Evolutionary conservation across 2,797 vertebrate genomes (phyloP).

Genomic region (Cossypha dichroa): DNA sequence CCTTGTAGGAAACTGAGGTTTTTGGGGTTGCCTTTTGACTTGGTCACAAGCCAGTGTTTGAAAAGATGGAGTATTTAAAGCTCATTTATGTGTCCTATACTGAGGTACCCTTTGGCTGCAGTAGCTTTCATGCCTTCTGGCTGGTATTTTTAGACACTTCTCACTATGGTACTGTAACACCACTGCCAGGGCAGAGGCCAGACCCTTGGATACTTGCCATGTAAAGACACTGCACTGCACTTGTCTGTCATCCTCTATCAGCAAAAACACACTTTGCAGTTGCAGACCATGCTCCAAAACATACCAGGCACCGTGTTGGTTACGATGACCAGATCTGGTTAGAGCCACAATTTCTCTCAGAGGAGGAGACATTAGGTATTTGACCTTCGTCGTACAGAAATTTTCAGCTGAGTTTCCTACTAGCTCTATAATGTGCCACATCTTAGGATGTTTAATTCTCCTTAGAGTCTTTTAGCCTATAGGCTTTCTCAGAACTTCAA

Average conservation of each 20-base stretch:
- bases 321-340: fast-evolving
- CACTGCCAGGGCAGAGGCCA: background rate
- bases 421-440: background rate
- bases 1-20: background rate
- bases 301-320: background rate
- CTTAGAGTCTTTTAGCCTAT: background rate
- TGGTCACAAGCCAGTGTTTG: background rate
- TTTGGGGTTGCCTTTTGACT: background rate
- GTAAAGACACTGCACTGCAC: background rate
- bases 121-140: background rate
- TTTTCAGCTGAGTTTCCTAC: background rate
- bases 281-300: background rate
- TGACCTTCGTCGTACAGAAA: background rate
- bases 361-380: background rate
- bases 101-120: background rate
- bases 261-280: background rate
- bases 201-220: background rate
- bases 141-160: background rate
- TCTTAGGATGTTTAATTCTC: background rate
- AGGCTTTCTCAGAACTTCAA: background rate
- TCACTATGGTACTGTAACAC: background rate
- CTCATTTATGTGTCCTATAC: background rate
- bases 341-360: background rate
- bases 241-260: background rate
- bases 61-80: background rate